Conservation (phyloP, 2,113 vertebrate genomes). For the Psophia crepitans region DNA sequence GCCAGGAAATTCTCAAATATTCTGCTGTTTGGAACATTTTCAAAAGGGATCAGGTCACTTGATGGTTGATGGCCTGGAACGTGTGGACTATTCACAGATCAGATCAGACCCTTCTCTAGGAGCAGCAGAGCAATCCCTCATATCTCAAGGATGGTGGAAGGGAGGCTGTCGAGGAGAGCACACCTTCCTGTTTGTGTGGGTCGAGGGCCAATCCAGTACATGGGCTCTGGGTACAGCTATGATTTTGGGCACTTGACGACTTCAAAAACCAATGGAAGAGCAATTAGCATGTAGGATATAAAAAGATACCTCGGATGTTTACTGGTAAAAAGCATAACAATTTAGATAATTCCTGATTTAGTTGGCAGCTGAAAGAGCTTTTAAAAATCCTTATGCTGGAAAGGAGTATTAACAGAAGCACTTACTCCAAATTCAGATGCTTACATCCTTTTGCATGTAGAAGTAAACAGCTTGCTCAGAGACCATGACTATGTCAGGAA, state of each 20-base stretch:
- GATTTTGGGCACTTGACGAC: neutral
- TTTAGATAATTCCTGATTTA: neutral
- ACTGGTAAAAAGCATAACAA: neutral
- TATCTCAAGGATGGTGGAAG: neutral
- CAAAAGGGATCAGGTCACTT: neutral
- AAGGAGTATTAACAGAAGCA: neutral
- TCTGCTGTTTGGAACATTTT: neutral
- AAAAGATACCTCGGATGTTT: neutral
- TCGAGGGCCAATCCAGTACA: neutral
- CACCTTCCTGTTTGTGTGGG: neutral
- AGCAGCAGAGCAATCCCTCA: neutral
- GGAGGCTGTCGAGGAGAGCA: neutral
- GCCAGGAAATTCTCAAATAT: neutral
- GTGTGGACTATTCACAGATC: neutral
- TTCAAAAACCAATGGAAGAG: neutral
- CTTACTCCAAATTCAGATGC: neutral
- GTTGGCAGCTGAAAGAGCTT: neutral
- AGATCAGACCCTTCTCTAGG: neutral
- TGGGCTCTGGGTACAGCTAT: fast-evolving
- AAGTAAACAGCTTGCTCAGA: neutral
- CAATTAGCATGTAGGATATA: neutral
- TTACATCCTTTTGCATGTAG: neutral
- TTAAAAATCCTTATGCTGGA: neutral
- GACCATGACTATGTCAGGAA: neutral
- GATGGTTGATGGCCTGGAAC: neutral